Conservation (phyloP, 1,140 invertebrate genomes). For the Linepithema humile region DNA sequence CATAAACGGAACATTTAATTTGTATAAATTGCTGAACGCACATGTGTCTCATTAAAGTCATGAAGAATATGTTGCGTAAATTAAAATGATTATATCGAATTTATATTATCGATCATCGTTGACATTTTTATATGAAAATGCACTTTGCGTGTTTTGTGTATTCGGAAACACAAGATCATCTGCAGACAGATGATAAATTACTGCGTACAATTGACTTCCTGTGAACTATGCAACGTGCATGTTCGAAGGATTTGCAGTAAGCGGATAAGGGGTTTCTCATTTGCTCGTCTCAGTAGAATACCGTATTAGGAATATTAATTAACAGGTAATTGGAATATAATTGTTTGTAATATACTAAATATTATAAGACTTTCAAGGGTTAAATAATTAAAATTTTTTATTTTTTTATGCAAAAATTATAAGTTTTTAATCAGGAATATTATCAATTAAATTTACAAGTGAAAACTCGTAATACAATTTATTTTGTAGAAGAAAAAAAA, state of each 20-base stretch:
- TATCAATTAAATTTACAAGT: constrained; percentile 10
- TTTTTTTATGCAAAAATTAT: background rate
- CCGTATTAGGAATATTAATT: constrained; percentile 16
- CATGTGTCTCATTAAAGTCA: background rate
- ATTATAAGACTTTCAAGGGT: background rate
- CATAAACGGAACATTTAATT: background rate
- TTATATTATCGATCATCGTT: background rate
- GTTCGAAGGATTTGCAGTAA: constrained; percentile 34
- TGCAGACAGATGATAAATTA: constrained; percentile 43
- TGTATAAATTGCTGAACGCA: background rate
- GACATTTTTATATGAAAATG: background rate
- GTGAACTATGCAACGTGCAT: constrained; percentile 19
- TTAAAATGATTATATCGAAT: background rate
- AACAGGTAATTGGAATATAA: background rate
- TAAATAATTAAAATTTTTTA: background rate
- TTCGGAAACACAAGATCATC: constrained; percentile 10
- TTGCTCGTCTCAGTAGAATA: background rate
- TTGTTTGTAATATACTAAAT: background rate
- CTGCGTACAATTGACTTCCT: constrained; percentile 2
- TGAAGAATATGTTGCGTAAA: background rate
- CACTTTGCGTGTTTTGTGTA: constrained; percentile 9
- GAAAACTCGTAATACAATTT: background rate
- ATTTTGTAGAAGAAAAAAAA: background rate
- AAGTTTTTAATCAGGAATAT: background rate
- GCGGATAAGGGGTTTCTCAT: background rate